Conservation (phyloP, 2,888 invertebrate genomes). For the Cybosia mesomella region DNA sequence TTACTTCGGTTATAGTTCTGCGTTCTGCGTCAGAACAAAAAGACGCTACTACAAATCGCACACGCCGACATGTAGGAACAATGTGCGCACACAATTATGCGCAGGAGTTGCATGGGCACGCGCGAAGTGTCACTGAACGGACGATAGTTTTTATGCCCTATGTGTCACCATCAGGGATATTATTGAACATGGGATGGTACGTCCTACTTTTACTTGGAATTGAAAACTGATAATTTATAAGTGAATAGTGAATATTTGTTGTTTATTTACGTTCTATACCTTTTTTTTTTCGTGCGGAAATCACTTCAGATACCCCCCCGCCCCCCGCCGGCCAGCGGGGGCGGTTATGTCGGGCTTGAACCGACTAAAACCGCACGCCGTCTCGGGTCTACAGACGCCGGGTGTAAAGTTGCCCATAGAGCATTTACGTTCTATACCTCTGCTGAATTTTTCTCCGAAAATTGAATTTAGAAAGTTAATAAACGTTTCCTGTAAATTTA, state of each 20-base stretch:
- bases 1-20: not conserved
- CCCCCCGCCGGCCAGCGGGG: no score
- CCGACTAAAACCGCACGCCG: no score
- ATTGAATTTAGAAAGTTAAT: no score
- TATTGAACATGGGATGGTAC: conserved; percentile 16
- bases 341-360: no score
- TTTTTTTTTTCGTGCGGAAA: no score
- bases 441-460: no score
- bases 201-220: not conserved
- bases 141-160: conserved; percentile 43
- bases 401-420: no score
- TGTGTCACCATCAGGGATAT: conserved; percentile 33
- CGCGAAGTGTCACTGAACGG: conserved; percentile 50
- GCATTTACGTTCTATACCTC: no score
- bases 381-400: no score
- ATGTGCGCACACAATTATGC: conserved; percentile 54
- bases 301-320: no score
- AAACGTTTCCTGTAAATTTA: no score
- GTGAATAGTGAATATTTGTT: not conserved
- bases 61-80: conserved; percentile 30
- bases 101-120: conserved; percentile 58
- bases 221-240: not conserved
- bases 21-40: conserved; percentile 24
- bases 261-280: no score
- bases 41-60: conserved; percentile 49